These are phyloP conservation scores for Psilopsiagon aurifrons DNA, from an alignment of 2,113 vertebrate species.

Conservation along the genomic window DNA sequence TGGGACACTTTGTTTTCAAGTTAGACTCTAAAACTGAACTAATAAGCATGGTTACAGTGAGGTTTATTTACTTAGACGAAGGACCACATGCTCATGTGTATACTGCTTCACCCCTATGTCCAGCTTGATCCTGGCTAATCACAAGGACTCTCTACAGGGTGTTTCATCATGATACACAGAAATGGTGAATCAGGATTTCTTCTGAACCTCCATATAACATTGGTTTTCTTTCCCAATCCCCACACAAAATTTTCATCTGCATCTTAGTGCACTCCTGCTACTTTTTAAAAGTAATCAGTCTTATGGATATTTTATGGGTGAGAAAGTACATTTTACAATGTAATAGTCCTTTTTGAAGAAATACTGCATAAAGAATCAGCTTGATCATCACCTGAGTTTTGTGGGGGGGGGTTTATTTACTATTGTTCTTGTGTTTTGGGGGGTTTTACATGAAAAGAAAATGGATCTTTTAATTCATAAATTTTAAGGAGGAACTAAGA, in stretches of 20 bases:
- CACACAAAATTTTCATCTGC: neutral
- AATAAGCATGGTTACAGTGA: neutral
- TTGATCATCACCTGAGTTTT: neutral
- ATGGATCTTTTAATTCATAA: neutral
- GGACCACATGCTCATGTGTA: neutral
- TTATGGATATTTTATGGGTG: neutral
- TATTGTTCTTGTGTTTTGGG: neutral
- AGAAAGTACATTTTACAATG: neutral
- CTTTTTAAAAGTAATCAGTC: neutral
- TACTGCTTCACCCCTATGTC: neutral
- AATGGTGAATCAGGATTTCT: accelerated
- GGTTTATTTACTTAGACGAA: neutral
- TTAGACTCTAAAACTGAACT: neutral
- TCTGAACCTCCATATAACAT: neutral
- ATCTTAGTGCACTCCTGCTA: neutral
- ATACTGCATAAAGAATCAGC: neutral
- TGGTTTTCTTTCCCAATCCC: neutral
- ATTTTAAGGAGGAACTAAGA: neutral
- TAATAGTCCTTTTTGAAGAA: neutral
- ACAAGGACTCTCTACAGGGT: neutral
- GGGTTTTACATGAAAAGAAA: neutral
- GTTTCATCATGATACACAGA: neutral
- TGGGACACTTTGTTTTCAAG: neutral
- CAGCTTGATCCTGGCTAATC: neutral
- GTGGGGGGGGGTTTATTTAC: neutral